These are phyloP conservation scores for Rhodinocichla rosea DNA, from an alignment of 2,113 vertebrate species.

Conservation along the genomic window DNA sequence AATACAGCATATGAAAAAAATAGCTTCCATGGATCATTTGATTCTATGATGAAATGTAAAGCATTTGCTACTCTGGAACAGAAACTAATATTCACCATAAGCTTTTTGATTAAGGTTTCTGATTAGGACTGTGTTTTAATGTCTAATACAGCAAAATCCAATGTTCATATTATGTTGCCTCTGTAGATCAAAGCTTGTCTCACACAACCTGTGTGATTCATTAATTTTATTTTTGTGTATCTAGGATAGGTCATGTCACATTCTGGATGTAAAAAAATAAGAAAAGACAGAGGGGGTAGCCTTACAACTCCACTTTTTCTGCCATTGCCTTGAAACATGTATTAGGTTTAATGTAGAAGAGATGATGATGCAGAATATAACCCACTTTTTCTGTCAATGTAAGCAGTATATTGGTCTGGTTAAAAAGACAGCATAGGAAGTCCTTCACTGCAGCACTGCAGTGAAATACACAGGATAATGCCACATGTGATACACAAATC, in stretches of 20 bases:
- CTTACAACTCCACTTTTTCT: neutral
- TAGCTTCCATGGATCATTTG: neutral
- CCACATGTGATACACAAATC: slow-evolving; percentile 1
- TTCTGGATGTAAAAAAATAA: neutral
- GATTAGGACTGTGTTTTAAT: neutral
- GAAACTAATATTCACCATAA: neutral
- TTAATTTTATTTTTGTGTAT: neutral
- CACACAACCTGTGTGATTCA: neutral
- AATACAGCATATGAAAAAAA: neutral
- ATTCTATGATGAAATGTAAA: neutral
- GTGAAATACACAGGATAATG: neutral
- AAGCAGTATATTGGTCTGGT: neutral
- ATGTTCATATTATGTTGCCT: neutral
- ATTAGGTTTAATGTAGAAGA: neutral
- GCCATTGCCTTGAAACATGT: neutral
- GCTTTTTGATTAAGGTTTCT: slow-evolving; percentile 15
- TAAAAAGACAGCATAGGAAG: neutral
- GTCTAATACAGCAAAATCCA: neutral
- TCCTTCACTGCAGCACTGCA: neutral
- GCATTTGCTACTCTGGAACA: neutral
- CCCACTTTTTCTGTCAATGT: neutral
- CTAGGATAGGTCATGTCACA: neutral
- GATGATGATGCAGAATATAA: neutral
- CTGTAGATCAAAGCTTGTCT: neutral
- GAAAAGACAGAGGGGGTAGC: neutral